Evolutionary conservation across 1,140 invertebrate species (phyloP).

Genomic region (Drosophila ironensis): DNA sequence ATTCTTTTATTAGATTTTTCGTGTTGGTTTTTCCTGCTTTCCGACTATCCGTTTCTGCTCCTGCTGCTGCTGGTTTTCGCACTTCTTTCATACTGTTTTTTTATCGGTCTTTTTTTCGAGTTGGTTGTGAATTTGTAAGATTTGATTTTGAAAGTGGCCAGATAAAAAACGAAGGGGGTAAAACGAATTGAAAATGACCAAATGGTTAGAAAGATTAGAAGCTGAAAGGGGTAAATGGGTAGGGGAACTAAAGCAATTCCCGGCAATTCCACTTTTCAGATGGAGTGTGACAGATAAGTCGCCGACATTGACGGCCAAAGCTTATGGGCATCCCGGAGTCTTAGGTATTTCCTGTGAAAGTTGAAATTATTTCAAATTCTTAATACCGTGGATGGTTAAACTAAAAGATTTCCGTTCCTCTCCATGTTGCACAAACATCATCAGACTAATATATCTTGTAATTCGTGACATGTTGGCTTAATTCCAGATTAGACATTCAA

Average conservation of each 20-base stretch:
- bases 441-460: no score
- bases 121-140: slow-evolving; percentile 74
- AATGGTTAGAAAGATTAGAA: slow-evolving; percentile 45
- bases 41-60: neutral
- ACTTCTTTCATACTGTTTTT: slow-evolving; percentile 1
- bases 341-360: slow-evolving; percentile 3
- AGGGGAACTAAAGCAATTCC: slow-evolving; percentile 20
- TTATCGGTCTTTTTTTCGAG: slow-evolving; percentile 15
- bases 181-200: slow-evolving; percentile 43
- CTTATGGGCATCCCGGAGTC: slow-evolving; percentile 6
- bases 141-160: slow-evolving; percentile 71
- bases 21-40: slow-evolving; percentile 33
- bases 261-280: slow-evolving; percentile 17
- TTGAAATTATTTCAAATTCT: neutral
- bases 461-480: neutral
- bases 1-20: slow-evolving; percentile 73
- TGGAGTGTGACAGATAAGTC: slow-evolving; percentile 41
- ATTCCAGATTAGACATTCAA: neutral
- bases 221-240: slow-evolving; percentile 10
- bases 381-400: no score
- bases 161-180: slow-evolving; percentile 47
- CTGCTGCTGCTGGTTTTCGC: slow-evolving; percentile 14
- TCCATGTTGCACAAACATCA: no score
- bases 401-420: no score
- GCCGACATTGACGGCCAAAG: slow-evolving; percentile 19